phyloP scores from a whole-genome alignment of 2,888 invertebrate genomes.

The Siphlonurus alternatus region DNA sequence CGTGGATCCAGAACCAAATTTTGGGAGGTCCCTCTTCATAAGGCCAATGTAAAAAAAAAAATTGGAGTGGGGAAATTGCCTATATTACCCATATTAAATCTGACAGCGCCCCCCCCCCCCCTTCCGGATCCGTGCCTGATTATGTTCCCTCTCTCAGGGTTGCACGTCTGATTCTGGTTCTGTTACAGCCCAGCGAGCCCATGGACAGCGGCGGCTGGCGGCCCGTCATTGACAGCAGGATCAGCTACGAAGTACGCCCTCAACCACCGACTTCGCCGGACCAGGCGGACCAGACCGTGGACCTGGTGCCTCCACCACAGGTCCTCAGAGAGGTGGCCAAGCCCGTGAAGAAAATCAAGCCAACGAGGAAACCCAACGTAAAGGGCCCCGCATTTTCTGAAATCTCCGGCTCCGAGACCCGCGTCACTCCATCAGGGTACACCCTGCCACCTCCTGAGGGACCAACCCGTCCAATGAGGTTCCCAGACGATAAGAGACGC shows the following conservation, averaged over 20 bases:
- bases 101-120: no score
- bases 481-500: background rate
- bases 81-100: no score
- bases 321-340: background rate
- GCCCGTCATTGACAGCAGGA: background rate
- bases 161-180: no score
- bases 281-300: background rate
- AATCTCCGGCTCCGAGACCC: background rate
- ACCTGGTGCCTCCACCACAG: background rate
- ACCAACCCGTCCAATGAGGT: background rate
- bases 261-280: background rate
- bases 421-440: background rate
- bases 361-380: background rate
- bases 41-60: no score
- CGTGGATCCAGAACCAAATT: no score
- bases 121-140: no score
- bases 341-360: background rate
- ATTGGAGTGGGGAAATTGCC: no score
- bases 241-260: background rate
- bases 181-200: background rate
- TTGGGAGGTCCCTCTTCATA: no score
- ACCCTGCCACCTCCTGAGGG: background rate
- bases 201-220: background rate
- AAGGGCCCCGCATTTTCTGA: background rate
- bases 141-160: no score